Evolutionary conservation across 1,140 invertebrate species (phyloP).

Genomic region (Spodoptera litura): DNA sequence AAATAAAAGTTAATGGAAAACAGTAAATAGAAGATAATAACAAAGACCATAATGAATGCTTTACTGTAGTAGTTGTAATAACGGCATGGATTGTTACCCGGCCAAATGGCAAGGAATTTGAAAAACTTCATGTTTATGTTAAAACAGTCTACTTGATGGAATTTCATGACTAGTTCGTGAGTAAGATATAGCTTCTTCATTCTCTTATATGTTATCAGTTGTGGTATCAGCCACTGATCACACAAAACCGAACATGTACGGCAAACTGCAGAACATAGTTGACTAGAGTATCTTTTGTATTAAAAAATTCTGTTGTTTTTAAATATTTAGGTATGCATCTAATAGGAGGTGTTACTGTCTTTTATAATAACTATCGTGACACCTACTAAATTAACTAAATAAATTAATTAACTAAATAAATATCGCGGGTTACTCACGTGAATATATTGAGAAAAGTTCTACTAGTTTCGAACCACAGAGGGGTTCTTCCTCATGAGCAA

Average conservation of each 20-base stretch:
- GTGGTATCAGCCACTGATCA: no score
- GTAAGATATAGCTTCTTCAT: background rate
- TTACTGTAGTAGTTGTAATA: constrained; percentile 62
- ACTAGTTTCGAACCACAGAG: no score
- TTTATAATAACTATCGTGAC: no score
- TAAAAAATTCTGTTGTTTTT: background rate
- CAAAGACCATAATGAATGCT: constrained; percentile 56
- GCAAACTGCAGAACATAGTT: background rate
- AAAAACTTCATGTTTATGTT: constrained; percentile 63
- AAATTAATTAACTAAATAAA: no score
- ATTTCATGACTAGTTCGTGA: constrained; percentile 42
- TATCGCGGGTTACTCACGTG: no score
- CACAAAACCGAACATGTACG: no score
- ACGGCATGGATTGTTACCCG: constrained; percentile 41
- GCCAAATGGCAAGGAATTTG: constrained; percentile 67
- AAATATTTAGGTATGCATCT: no score
- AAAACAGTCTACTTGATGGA: constrained; percentile 61
- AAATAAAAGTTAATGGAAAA: constrained; percentile 67
- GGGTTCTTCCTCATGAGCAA: no score
- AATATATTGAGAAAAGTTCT: no score
- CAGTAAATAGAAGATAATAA: constrained; percentile 56
- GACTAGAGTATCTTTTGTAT: background rate
- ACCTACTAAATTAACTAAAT: no score
- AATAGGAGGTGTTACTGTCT: no score
- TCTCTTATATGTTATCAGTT: background rate